Evolutionary conservation across 2,113 vertebrate genomes (phyloP).

Genomic region (Gobio gobio): DNA sequence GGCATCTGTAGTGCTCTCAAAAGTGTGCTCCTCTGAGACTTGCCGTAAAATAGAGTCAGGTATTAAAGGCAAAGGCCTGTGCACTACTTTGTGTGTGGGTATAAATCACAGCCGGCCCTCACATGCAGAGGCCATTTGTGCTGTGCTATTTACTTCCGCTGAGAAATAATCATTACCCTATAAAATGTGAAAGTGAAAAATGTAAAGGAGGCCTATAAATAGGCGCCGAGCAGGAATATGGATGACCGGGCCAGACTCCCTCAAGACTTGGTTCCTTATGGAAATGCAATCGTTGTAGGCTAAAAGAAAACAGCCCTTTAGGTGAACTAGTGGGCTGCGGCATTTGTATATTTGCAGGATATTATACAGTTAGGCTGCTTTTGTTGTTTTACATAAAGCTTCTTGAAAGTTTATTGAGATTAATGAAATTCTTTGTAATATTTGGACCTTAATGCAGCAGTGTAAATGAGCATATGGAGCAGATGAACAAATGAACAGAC

Average conservation of each 20-base stretch:
- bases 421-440: conserved; percentile 14
- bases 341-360: neutral
- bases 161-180: conserved; percentile 76
- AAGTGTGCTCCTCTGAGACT: conserved; percentile 25
- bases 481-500: too few relatives aligned
- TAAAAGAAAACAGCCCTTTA: conserved; percentile 19
- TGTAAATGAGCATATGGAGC: neutral
- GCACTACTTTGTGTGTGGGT: conserved; percentile 60
- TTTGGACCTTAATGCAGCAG: neutral
- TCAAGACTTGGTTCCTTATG: conserved; percentile 27
- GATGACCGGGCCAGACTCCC: conserved; percentile 69
- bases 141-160: conserved; percentile 73
- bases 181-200: conserved; percentile 75
- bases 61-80: conserved; percentile 43
- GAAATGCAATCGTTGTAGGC: conserved; percentile 29
- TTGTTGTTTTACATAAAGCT: neutral
- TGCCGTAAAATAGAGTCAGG: conserved; percentile 41
- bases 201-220: conserved; percentile 76
- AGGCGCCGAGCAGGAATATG: conserved; percentile 65
- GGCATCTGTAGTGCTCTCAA: neutral
- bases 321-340: neutral
- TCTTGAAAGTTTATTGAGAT: neutral
- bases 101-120: conserved; percentile 73
- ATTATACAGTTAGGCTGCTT: neutral
- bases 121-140: conserved; percentile 69